Evolutionary conservation across 2,888 invertebrate species (phyloP).

Genomic region (Norana najaformis): DNA sequence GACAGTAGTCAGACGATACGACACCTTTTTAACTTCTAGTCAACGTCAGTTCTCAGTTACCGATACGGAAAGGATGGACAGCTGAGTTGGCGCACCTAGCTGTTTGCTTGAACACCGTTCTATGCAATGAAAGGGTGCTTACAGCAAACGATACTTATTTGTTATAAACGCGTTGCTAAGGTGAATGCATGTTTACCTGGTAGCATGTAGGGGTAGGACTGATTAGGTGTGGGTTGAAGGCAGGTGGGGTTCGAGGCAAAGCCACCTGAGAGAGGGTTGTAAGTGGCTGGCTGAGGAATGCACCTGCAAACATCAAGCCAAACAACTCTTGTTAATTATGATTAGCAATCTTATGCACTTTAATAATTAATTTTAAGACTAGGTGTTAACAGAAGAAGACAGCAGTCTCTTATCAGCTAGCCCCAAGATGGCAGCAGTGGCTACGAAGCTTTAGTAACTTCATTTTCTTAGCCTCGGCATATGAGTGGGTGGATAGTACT

Average conservation of each 20-base stretch:
- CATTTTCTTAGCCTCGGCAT: too few species aligned
- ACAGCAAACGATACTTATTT: neutral
- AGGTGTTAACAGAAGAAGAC: too few species aligned
- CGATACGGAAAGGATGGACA: too few species aligned
- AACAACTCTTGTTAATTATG: neutral
- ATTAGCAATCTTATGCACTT: neutral
- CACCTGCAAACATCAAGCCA: slow-evolving; percentile 69
- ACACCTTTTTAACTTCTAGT: too few species aligned
- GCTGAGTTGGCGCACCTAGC: too few species aligned
- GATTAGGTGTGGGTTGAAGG: slow-evolving; percentile 56
- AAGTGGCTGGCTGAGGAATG: slow-evolving; percentile 67
- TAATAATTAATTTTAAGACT: neutral
- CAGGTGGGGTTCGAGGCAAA: slow-evolving; percentile 62
- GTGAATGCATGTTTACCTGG: slow-evolving; percentile 17
- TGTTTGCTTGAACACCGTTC: too few species aligned
- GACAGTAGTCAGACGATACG: too few species aligned
- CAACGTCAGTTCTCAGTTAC: too few species aligned
- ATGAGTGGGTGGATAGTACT: too few species aligned
- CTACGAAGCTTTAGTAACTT: too few species aligned
- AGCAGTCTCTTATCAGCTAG: too few species aligned
- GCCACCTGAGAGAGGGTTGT: slow-evolving; percentile 60
- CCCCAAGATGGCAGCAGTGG: too few species aligned
- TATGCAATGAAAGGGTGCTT: neutral
- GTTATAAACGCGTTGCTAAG: neutral
- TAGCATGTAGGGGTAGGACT: slow-evolving; percentile 26